Percentiles rank a stretch among this genome's conserved stretches.
These are phyloP conservation scores for Calephelis virginiensis DNA, from an alignment of 1,140 invertebrate genomes.

Conservation along the genomic window DNA sequence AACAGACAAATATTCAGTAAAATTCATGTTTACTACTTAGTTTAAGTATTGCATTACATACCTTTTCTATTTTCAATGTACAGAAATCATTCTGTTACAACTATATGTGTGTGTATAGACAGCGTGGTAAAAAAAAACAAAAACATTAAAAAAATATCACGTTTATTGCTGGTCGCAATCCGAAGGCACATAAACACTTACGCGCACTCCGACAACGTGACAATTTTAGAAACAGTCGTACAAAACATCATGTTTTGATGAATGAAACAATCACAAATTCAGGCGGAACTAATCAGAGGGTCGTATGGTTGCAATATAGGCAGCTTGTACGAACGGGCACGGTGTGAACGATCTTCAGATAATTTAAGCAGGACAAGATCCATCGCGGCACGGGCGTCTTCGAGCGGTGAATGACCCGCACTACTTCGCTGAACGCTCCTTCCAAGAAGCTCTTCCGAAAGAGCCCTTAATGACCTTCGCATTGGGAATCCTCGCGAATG, in stretches of 20 bases:
- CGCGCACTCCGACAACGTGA: conserved; percentile 76
- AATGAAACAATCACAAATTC: conserved; percentile 32
- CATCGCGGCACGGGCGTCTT: conserved; percentile 92
- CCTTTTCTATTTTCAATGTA: neutral
- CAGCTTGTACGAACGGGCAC: conserved; percentile 41
- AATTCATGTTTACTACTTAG: no score
- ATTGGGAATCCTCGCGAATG: conserved; percentile 88
- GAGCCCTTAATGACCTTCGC: conserved; percentile 87
- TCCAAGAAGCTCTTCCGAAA: conserved; percentile 84
- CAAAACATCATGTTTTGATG: conserved; percentile 18
- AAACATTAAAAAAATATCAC: conserved; percentile 67
- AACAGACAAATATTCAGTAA: no score
- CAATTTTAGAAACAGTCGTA: conserved; percentile 24
- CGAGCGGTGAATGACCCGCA: conserved; percentile 90
- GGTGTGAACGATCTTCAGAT: conserved; percentile 75
- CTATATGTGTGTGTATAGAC: no score
- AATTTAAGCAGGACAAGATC: conserved; percentile 90
- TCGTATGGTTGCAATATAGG: conserved; percentile 63
- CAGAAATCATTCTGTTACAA: no score
- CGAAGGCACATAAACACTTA: conserved; percentile 74
- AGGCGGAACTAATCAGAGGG: conserved; percentile 67
- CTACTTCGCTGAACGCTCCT: conserved; percentile 89
- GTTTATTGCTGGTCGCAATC: conserved; percentile 75
- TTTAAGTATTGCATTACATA: conserved; percentile 4
- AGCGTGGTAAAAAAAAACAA: conserved; percentile 40